Evolutionary conservation across 2,888 invertebrate species (phyloP), one percentile per base, ranked within the genome.

Genomic region (Rambutsinella grinnellia): DNA sequence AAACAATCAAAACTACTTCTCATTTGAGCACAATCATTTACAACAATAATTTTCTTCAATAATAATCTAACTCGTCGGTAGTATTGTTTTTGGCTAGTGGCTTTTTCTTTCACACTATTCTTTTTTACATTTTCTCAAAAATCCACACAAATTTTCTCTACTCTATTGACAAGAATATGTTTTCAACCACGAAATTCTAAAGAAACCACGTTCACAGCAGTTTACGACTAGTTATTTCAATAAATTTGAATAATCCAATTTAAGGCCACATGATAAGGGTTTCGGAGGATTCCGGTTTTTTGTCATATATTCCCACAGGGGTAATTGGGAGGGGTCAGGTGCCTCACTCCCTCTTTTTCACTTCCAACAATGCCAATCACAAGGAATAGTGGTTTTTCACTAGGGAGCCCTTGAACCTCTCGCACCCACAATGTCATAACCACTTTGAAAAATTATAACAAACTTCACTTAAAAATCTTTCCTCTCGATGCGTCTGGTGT

Each of bases 401-500:
- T 24, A 49, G 24, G 17, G 56, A 28, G 3, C 49, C 36, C 36
- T 13, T 36, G 36, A 5, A 36, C 36, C 36, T 36, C 36, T 36
- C 36, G 49, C 49, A 49, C 49, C 5, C 49, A 49, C 49, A 10
- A 49, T n/a, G n/a, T 49, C 15, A 49, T 49, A 15, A 8, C 19
- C 49, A 13, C 49, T 17, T 5, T 49, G 10, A 17, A 49, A 17
- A 17, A 17, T 17, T 10, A 8, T 44, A 44, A 17, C 19, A 49
- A 49, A 49, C 15, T 49, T 17, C 5, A 13, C 49, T 49, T n/a
- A 49, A 3, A 5, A 49, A 36, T 36, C n/a, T 49, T 49, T 19
- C n/a, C n/a, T n/a, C n/a, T n/a, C n/a, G 46, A 60, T 76, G 70
- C 70, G 76, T 76, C 76, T 70, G 66, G 76, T 70, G 76, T 76